Base-by-base conservation (phyloP, 2,113 vertebrate species). In the Psilopsiagon aurifrons region DNA sequence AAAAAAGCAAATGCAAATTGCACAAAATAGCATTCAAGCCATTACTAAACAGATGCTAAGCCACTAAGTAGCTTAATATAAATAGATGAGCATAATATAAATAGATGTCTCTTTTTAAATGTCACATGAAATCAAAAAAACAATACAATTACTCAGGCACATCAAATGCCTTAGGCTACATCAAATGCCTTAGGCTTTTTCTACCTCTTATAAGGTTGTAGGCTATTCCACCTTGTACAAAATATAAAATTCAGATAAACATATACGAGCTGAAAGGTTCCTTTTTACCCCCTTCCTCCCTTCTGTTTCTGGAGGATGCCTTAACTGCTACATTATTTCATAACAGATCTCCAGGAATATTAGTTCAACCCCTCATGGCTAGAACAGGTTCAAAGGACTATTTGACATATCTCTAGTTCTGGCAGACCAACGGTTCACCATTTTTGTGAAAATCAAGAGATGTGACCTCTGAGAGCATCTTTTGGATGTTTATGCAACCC, bases 211-310 rank as follows among this genome's bases (percentile, higher is more conserved):
- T 23, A 86, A 35, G 47, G 7, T 47, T 82, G 25, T 7, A 51
- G n/a, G 84, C 33, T 82, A 75, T 84, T 94, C 85, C 9, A 8
- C 51, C 66, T 71, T 64, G 11, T 39, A 78, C 15, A 60, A 88
- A 84, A 54, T 9, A 28, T 1, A 63, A 41, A 18, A 70, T 46
- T 82, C 46, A 64, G 28, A 85, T 9, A 46, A 86, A 74, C 4
- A 66, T 39, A 37, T 9, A 59, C 0, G 0, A 91, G 77, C 5
- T 16, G 29, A 46, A 91, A 82, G 25, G 10, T 59, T 63, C 54
- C 5, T 73, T 60, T 52, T 8, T 2, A 0, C 2, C 15, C 6
- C 2, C 7, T 75, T 62, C 27, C 68, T 90, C 35, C 10, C 2
- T 59, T 57, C 46, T 71, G 7, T 54, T 94, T 64, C n/a, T 51